phyloP scores from a whole-genome alignment of 92 coral and sea anemone species.

The Heliopora coerulea region DNA sequence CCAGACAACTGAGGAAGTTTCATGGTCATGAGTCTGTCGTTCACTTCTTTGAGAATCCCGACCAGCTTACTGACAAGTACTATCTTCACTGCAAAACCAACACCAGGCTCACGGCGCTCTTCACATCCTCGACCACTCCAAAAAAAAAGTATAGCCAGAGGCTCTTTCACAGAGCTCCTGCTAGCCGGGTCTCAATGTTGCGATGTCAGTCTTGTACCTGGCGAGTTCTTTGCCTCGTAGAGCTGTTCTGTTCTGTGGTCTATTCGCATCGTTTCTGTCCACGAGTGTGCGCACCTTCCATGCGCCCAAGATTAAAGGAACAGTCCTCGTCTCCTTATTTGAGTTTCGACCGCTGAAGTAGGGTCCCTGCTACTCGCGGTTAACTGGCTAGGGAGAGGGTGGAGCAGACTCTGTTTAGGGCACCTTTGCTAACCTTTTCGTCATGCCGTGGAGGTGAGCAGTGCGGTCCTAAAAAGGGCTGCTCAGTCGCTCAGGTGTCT shows the following conservation, averaged over 20 bases:
- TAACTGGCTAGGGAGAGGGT: slow-evolving; percentile 30
- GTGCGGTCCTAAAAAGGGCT: slow-evolving; percentile 64
- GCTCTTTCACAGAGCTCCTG: slow-evolving; percentile 55
- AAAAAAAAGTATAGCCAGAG: slow-evolving; percentile 48
- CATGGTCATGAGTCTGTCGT: slow-evolving; percentile 7
- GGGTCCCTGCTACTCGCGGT: slow-evolving; percentile 53
- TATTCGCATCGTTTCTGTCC: slow-evolving; percentile 19
- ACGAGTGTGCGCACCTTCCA: slow-evolving; percentile 56
- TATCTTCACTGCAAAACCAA: neutral
- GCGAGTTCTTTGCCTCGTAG: slow-evolving; percentile 43
- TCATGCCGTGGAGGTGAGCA: slow-evolving; percentile 56
- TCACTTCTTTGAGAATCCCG: neutral
- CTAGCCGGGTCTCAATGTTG: slow-evolving; percentile 51
- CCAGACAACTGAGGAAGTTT: neutral
- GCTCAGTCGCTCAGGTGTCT: slow-evolving; percentile 56
- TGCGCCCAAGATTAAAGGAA: slow-evolving; percentile 23
- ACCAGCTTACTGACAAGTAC: neutral
- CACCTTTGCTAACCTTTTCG: slow-evolving; percentile 59
- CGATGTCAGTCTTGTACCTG: slow-evolving; percentile 48
- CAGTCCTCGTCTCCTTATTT: slow-evolving; percentile 2
- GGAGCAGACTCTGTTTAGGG: slow-evolving; percentile 51
- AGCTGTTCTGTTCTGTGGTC: slow-evolving; percentile 55
- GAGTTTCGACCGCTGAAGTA: slow-evolving; percentile 44
- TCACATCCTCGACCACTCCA: slow-evolving; percentile 43
- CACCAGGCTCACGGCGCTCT: neutral